phyloP scores from a whole-genome alignment of 2,113 vertebrate genomes.

The Urocitellus parryii region DNA sequence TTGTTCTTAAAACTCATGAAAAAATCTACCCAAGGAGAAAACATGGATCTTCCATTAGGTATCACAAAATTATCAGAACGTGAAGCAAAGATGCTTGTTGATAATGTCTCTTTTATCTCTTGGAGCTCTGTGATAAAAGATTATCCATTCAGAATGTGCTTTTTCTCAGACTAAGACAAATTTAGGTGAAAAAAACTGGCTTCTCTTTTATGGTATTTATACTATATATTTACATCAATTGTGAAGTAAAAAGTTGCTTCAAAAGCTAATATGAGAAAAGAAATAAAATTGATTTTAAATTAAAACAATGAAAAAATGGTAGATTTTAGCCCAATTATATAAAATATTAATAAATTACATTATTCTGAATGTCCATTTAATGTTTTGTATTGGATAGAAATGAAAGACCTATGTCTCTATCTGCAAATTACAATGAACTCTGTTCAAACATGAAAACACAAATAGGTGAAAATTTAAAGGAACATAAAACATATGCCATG shows the following conservation, averaged over 20 bases:
- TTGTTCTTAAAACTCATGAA: background rate
- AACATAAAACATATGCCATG: background rate
- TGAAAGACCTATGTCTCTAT: background rate
- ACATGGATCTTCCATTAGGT: background rate
- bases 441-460: background rate
- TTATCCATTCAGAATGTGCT: background rate
- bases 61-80: background rate
- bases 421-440: background rate
- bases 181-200: background rate
- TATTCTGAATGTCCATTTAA: background rate
- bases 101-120: background rate
- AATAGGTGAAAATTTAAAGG: background rate
- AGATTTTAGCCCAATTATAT: background rate
- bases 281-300: background rate
- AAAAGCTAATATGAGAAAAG: constrained; percentile 24
- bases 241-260: background rate
- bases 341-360: background rate
- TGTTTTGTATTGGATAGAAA: background rate
- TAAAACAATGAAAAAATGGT: background rate
- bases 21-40: background rate
- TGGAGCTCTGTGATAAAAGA: background rate
- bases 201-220: constrained; percentile 39
- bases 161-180: background rate
- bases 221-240: background rate
- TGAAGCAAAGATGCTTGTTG: background rate